These are phyloP conservation scores for Agrilus mali DNA, from an alignment of 2,888 invertebrate genomes.

Conservation along the genomic window DNA sequence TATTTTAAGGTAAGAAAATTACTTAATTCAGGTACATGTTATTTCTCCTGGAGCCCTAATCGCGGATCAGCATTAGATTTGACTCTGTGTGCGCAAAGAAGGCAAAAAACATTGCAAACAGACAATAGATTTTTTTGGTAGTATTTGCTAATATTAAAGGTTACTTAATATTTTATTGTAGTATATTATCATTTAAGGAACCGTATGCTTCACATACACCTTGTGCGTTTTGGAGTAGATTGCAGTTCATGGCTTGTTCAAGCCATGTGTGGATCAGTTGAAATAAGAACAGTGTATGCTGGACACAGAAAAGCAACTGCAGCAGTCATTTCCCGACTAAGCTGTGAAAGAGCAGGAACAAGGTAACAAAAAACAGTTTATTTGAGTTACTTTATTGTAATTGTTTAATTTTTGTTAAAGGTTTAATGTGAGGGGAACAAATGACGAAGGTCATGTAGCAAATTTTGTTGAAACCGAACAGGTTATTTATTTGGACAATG, in stretches of 20 bases:
- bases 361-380: constrained; percentile 32
- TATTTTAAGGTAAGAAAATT: constrained; percentile 54
- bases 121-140: constrained; percentile 97
- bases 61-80: constrained; percentile 58
- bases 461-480: constrained; percentile 99
- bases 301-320: constrained; percentile 89
- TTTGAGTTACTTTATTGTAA: background rate
- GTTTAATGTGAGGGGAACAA: constrained; percentile 97
- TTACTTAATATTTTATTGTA: too few species aligned
- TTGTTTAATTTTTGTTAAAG: constrained; percentile 27
- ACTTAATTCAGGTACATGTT: constrained; percentile 96
- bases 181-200: constrained; percentile 46
- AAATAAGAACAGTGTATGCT: constrained; percentile 96
- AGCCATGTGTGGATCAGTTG: constrained; percentile 94
- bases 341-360: constrained; percentile 96
- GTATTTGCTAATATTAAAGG: constrained; percentile 9
- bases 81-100: constrained; percentile 86
- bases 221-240: constrained; percentile 84
- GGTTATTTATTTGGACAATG: constrained; percentile 83
- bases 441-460: constrained; percentile 98
- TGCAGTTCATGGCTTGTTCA: constrained; percentile 86
- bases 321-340: constrained; percentile 88
- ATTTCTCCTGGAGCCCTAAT: constrained; percentile 67
- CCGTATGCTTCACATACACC: constrained; percentile 85
- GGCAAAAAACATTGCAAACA: constrained; percentile 63